Evolutionary conservation across 2,113 vertebrate species (phyloP).

Genomic region (Campylomormyrus numenius): DNA sequence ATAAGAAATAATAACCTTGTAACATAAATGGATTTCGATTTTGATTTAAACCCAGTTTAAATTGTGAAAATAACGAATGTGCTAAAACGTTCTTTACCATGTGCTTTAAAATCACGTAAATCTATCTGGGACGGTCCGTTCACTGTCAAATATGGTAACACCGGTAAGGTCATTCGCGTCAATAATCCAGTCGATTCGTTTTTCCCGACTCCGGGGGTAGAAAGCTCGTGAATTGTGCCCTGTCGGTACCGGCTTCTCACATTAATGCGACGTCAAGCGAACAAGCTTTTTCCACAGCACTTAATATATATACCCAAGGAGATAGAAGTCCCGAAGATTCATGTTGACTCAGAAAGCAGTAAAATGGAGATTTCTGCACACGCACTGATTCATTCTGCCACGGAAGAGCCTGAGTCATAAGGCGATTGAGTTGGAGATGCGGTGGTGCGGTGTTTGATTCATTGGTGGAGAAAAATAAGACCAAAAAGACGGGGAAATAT

Average conservation of each 20-base stretch:
- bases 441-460: background rate
- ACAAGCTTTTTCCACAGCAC: background rate
- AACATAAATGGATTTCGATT: background rate
- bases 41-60: background rate
- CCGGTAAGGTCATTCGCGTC: background rate
- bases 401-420: background rate
- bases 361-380: background rate
- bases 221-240: background rate
- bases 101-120: background rate
- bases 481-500: background rate
- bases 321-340: background rate
- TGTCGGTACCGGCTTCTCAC: background rate
- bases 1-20: background rate
- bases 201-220: background rate
- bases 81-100: background rate
- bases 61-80: background rate
- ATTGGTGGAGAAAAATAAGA: background rate
- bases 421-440: background rate
- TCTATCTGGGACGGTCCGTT: background rate
- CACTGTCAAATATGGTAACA: background rate
- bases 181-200: background rate
- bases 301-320: background rate
- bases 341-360: background rate
- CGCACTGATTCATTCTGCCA: background rate
- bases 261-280: background rate